phyloP scores from a whole-genome alignment of 2,797 vertebrate species.

The Anableps anableps region DNA sequence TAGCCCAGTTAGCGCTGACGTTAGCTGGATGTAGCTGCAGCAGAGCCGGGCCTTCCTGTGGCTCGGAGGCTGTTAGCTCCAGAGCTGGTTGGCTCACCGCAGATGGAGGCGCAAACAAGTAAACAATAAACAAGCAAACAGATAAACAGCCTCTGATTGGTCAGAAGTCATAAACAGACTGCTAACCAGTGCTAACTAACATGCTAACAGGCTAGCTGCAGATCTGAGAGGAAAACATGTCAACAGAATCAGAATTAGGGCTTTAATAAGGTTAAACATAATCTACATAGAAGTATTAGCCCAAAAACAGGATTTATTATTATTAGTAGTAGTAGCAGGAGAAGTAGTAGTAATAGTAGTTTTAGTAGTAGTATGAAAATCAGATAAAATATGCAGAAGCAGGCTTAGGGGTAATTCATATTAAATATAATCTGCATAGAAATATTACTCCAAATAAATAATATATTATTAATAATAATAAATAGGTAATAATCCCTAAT shows the following conservation, averaged over 20 bases:
- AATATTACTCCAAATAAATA: too few species aligned
- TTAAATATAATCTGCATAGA: too few species aligned
- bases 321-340: too few species aligned
- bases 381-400: too few species aligned
- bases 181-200: background rate
- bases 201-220: constrained; percentile 15
- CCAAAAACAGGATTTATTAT: background rate
- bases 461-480: too few species aligned
- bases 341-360: too few species aligned
- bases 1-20: constrained; percentile 45
- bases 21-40: constrained; percentile 33
- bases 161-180: rapidly evolving
- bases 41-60: constrained; percentile 47
- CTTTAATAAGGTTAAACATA: background rate
- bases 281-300: background rate
- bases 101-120: background rate
- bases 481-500: too few species aligned
- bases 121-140: background rate
- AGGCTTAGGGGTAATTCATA: too few species aligned
- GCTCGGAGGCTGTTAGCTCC: background rate
- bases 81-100: background rate
- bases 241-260: constrained; percentile 4
- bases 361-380: too few species aligned
- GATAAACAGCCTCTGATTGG: background rate
- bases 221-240: constrained; percentile 5